Evolutionary conservation across 2,797 vertebrate species (phyloP), one percentile per base, ranked within the genome.

Genomic region (Myripristis jacobus): DNA sequence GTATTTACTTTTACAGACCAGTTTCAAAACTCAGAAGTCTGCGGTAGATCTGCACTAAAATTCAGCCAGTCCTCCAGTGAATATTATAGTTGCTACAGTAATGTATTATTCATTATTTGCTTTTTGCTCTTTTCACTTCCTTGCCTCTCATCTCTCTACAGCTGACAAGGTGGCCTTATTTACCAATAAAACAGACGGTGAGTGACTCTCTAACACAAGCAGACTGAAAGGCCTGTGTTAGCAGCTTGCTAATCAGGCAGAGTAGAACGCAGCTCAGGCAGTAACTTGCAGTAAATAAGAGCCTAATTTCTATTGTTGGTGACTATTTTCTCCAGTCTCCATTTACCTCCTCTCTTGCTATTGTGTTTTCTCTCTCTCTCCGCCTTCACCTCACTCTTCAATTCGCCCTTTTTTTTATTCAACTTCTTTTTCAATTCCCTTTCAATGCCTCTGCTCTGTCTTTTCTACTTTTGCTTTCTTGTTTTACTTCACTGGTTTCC

Each of bases 231-330:
- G 79, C 56, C 75, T 77, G 79, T 70, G 84, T 92, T 90, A 92
- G 90, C 89, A 88, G 59, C 60, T 84, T 75, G 73, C 79, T 90
- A 84, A 91, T 93, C 86, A 84, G 81, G 62, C 83, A 48, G 75
- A 76, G 80, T 81, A 81, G 73, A 87, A 87, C 73, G 70, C 81
- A 66, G 66, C 80, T 65, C 70, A 79, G 73, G 55, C 75, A 83
- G 79, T 78, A 78, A 80, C 77, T 84, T 70, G 75, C 75, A 81
- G 87, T 84, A 72, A 74, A 80, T 88, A 82, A 83, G 81, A 84
- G 87, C 75, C 53, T 93, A 92, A 92, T 93, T 90, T 88, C 80
- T 85, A 87, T 91, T 89, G 83, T 89, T 85, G 84, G 60, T 38
- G 76, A 70, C 69, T 50, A 66, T 69, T 55, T 54, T 8, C 15